Evolutionary conservation across 2,888 invertebrate genomes (phyloP), one percentile per base, ranked within the genome.

Genomic region (Sialis fuliginosa): DNA sequence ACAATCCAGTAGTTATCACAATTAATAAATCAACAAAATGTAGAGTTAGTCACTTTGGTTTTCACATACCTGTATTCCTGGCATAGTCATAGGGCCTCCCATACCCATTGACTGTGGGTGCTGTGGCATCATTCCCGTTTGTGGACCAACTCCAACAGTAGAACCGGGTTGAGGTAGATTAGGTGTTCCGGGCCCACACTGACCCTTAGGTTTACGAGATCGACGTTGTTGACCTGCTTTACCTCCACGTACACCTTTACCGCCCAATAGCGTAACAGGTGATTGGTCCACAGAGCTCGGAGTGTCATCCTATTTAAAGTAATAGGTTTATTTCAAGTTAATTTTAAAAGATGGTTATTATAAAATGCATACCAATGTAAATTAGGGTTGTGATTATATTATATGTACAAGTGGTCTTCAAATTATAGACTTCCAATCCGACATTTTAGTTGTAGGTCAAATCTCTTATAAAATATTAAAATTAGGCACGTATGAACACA

Each of bases 241-340:
- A 70, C 63, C 63, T 59, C 56, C 74, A 33, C 61, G 55, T 31
- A 74, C 69, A 1, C 65, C 62, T 56, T 74, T 72, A 6, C 72
- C 71, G 1, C 61, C 52, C 6, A 57, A 58, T 35, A 70, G 67
- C n/a, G 74, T 73, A 1, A 75, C 69, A 57, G 74, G 81, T 50
- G 75, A 80, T 57, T 75, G 82, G 58, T 78, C 84, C 55, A 73
- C 72, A 54, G 72, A 81, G 52, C 72, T 81, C 57, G 72, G 80
- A 1, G 78, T 79, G 54, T 79, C 78, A 6, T 77, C 77, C 64
- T 76, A 78, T 22, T 22, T 22, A 22, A 22, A 22, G 22, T 22
- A 22, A 22, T 22, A 22, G 2, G 22, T 22, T 22, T 22, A 22
- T 22, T 22, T 22, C 2, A 4, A 22, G 22, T 22, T 22, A 2